These are phyloP conservation scores for Torymus aiolomorphi DNA, from an alignment of 2,888 invertebrate species.

Conservation along the genomic window DNA sequence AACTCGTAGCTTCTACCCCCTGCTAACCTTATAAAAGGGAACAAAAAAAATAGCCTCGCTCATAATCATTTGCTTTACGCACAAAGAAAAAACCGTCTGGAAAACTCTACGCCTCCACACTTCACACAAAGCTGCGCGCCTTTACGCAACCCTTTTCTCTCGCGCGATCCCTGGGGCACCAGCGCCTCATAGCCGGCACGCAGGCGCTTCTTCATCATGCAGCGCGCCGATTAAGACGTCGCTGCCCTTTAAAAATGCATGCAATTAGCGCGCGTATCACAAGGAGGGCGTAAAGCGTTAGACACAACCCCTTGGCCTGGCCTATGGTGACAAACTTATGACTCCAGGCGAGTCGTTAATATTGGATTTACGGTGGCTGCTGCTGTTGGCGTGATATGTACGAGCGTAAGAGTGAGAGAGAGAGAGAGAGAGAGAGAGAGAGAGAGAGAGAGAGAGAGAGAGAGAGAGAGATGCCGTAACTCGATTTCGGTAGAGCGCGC, in stretches of 20 bases:
- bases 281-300: slow-evolving; percentile 13
- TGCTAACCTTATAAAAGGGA: not conserved
- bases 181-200: not conserved
- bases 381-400: slow-evolving; percentile 8
- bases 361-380: slow-evolving; percentile 58
- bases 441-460: too few relatives aligned
- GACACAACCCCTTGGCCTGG: slow-evolving; percentile 63
- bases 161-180: slow-evolving; percentile 17
- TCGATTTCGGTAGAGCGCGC: slow-evolving; percentile 8
- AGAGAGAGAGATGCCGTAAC: slow-evolving; percentile 14
- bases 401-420: too few relatives aligned
- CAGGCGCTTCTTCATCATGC: slow-evolving; percentile 49
- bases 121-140: slow-evolving; percentile 8
- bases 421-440: too few relatives aligned
- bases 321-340: slow-evolving; percentile 73
- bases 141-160: slow-evolving; percentile 48
- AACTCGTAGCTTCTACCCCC: slow-evolving; percentile 7
- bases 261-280: slow-evolving; percentile 52
- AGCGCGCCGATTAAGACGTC: slow-evolving; percentile 55
- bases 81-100: slow-evolving; percentile 7
- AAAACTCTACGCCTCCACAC: slow-evolving; percentile 20
- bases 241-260: slow-evolving; percentile 57
- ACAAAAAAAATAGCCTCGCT: slow-evolving; percentile 33
- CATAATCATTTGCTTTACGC: slow-evolving; percentile 47
- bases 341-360: slow-evolving; percentile 73